Conservation (phyloP, 2,113 vertebrate genomes). For the Misgurnus anguillicaudatus region DNA sequence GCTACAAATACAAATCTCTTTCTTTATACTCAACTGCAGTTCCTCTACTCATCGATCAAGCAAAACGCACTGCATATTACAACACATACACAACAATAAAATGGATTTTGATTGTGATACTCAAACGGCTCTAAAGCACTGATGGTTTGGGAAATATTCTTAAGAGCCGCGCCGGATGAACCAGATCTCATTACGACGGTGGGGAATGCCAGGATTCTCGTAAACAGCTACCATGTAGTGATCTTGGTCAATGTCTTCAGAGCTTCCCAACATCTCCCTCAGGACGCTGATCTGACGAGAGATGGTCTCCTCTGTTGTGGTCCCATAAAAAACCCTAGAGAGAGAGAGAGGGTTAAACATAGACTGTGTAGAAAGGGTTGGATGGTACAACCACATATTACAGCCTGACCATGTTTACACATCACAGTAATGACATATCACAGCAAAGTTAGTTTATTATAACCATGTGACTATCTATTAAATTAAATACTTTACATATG, state of each 20-base stretch:
- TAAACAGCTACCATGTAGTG: conserved; percentile 79
- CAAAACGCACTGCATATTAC: background rate
- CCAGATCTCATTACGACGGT: conserved; percentile 86
- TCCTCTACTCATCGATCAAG: background rate
- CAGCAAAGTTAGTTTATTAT: too few species aligned
- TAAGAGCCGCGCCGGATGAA: conserved; percentile 70
- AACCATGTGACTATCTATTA: too few species aligned
- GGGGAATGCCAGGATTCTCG: conserved; percentile 78
- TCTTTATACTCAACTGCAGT: background rate
- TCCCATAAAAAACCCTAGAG: conserved; percentile 78
- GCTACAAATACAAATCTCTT: background rate
- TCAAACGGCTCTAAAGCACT: background rate
- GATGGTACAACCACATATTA: too few species aligned
- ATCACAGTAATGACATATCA: too few species aligned
- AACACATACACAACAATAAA: conserved; percentile 1
- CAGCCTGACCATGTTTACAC: too few species aligned
- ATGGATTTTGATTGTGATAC: conserved; percentile 4
- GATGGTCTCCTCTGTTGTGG: conserved; percentile 82
- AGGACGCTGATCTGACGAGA: conserved; percentile 73
- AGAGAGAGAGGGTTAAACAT: too few species aligned
- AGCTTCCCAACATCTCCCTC: conserved; percentile 75
- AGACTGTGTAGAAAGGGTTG: background rate
- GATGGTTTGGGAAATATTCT: background rate
- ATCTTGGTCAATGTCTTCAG: conserved; percentile 60
- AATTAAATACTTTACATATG: too few species aligned